Evolutionary conservation across 2,888 invertebrate genomes (phyloP).

Genomic region (Volucella zonaria): DNA sequence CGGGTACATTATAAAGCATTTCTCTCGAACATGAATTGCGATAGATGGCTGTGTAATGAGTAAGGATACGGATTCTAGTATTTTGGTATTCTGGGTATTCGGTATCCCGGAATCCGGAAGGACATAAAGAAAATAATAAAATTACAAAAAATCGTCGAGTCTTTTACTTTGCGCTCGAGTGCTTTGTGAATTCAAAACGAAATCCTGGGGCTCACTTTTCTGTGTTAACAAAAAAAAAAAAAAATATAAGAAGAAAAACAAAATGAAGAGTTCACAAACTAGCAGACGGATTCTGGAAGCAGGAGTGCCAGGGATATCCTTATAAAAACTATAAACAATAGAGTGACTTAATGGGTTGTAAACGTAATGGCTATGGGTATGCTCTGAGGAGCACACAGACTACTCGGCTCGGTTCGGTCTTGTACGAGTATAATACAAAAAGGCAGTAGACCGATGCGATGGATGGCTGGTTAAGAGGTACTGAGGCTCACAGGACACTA

Average conservation of each 20-base stretch:
- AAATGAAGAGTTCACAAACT: slow-evolving; percentile 23
- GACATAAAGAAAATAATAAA: slow-evolving; percentile 3
- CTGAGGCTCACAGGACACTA: slow-evolving; percentile 53
- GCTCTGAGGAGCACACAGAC: slow-evolving; percentile 7
- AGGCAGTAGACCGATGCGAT: slow-evolving; percentile 59
- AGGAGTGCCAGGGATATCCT: slow-evolving; percentile 61
- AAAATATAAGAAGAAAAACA: neutral
- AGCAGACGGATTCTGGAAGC: slow-evolving; percentile 54
- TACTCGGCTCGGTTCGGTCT: no score
- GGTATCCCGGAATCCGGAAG: neutral
- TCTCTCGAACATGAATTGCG: slow-evolving; percentile 47
- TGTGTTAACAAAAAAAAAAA: neutral
- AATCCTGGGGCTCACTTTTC: slow-evolving; percentile 30
- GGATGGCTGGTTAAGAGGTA: slow-evolving; percentile 61
- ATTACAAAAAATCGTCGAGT: slow-evolving; percentile 40
- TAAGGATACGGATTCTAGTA: slow-evolving; percentile 23
- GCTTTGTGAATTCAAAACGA: slow-evolving; percentile 52
- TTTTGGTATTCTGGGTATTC: no score
- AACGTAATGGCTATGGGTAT: slow-evolving; percentile 55
- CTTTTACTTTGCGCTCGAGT: slow-evolving; percentile 49
- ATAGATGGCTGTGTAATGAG: slow-evolving; percentile 59
- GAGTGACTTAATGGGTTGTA: slow-evolving; percentile 72
- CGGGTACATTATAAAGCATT: slow-evolving; percentile 56
- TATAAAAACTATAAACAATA: slow-evolving; percentile 73
- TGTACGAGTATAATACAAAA: slow-evolving; percentile 3